Conservation (phyloP, 1,140 invertebrate genomes). For the Leguminivora glycinivorella region DNA sequence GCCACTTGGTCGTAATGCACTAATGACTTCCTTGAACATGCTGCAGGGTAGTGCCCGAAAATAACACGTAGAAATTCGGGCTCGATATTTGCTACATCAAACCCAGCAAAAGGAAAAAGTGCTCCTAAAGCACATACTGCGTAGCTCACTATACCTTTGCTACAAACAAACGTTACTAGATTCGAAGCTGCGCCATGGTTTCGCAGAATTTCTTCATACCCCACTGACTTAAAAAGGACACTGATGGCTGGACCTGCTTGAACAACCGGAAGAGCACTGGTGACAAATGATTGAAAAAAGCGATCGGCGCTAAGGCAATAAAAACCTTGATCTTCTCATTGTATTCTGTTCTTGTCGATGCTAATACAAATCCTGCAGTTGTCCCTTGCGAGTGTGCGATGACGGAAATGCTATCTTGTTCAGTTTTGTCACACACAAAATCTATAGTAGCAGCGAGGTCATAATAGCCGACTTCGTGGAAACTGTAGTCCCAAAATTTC, state of each 20-base stretch:
- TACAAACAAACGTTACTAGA: background rate
- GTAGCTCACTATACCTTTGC: background rate
- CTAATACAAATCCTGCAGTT: background rate
- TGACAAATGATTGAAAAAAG: background rate
- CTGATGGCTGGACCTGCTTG: background rate
- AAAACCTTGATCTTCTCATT: background rate
- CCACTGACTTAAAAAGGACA: background rate
- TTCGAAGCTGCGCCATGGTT: background rate
- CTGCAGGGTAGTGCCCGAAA: slow-evolving; percentile 3
- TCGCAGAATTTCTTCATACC: background rate
- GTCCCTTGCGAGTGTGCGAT: background rate
- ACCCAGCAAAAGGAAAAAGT: background rate
- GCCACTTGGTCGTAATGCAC: background rate
- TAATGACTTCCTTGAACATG: background rate
- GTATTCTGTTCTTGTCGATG: background rate
- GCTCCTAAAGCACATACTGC: background rate
- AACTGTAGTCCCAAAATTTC: background rate
- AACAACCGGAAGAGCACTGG: background rate
- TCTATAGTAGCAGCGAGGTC: background rate
- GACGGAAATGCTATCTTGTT: background rate
- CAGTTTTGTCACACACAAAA: background rate
- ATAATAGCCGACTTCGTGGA: background rate
- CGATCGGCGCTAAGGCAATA: background rate
- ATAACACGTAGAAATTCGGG: background rate
- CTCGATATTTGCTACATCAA: background rate